Evolutionary conservation across 1,140 invertebrate species (phyloP).

Genomic region (Telenomus remus): DNA sequence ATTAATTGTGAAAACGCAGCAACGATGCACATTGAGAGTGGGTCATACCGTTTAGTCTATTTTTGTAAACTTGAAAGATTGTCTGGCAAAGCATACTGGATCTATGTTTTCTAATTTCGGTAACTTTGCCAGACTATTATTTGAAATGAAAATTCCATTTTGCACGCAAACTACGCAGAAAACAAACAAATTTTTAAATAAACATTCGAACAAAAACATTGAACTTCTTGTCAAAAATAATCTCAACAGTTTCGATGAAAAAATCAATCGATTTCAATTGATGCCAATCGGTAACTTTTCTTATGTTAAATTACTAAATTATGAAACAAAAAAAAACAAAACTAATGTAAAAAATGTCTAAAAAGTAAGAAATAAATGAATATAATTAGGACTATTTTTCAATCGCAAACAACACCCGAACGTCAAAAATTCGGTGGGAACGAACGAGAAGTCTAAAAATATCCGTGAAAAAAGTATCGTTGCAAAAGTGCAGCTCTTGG

Average conservation of each 20-base stretch:
- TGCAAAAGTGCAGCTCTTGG: constrained; percentile 60
- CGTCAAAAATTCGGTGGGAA: constrained; percentile 48
- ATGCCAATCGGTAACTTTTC: no score
- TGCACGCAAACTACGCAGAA: constrained; percentile 16
- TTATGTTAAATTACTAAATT: no score
- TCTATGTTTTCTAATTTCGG: constrained; percentile 63
- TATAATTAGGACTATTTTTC: no score
- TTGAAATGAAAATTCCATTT: constrained; percentile 39
- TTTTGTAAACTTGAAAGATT: constrained; percentile 66
- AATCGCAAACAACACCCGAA: no score
- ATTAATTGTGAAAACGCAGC: constrained; percentile 33
- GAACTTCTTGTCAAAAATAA: no score
- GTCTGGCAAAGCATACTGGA: constrained; percentile 60
- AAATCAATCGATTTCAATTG: no score
- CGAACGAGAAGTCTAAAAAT: constrained; percentile 64
- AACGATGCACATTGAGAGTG: constrained; percentile 65
- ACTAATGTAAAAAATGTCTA: neutral
- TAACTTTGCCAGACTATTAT: constrained; percentile 63
- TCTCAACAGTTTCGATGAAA: no score
- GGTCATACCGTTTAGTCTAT: constrained; percentile 70
- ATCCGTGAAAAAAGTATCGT: constrained; percentile 48
- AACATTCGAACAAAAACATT: no score
- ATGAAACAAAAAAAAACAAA: neutral
- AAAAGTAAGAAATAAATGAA: neutral
- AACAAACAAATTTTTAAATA: neutral